phyloP scores from a whole-genome alignment of 1,140 invertebrate species.

The Sipha flava region DNA sequence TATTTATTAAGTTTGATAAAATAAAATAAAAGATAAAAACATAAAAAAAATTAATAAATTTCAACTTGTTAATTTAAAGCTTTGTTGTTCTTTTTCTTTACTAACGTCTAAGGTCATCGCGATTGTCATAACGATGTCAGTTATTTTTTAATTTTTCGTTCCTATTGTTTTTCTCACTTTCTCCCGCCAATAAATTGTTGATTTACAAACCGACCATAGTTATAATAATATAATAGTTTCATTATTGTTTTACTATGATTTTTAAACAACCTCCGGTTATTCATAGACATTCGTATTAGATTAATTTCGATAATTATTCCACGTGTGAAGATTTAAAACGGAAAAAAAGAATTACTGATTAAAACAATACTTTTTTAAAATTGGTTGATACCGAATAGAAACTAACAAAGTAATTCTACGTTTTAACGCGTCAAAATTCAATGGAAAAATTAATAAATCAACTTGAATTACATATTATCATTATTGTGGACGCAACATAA shows the following conservation, averaged over 20 bases:
- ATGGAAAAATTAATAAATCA: too few relatives aligned
- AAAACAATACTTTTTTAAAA: too few relatives aligned
- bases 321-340: not conserved
- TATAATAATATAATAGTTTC: not conserved
- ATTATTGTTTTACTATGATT: too few relatives aligned
- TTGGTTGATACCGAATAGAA: too few relatives aligned
- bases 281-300: not conserved
- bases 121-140: not conserved
- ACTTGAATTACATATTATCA: too few relatives aligned
- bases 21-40: too few relatives aligned
- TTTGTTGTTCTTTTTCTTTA: not conserved
- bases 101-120: not conserved
- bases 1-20: too few relatives aligned
- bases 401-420: too few relatives aligned
- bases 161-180: not conserved
- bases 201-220: not conserved
- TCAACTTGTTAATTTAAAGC: too few relatives aligned
- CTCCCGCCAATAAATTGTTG: not conserved
- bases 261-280: not conserved
- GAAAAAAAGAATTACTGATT: not conserved
- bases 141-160: not conserved
- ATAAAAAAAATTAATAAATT: too few relatives aligned
- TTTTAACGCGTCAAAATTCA: too few relatives aligned
- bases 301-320: not conserved
- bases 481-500: too few relatives aligned